Percentiles rank a stretch among this genome's conserved stretches.
Conservation (phyloP, 2,113 vertebrate genomes). For the Ailuropoda melanoleuca region DNA sequence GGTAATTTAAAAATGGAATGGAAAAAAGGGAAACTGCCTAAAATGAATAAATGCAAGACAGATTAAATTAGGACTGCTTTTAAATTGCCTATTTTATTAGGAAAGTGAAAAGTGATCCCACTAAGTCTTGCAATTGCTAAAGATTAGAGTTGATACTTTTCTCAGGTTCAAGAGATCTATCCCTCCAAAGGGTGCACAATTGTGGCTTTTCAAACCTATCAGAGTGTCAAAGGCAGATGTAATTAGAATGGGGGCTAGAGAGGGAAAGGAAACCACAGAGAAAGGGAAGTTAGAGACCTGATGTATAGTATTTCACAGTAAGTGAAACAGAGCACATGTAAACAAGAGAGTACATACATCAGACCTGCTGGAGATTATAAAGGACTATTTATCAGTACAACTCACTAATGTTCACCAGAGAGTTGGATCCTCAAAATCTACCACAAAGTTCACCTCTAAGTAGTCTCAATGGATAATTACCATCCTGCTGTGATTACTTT, state of each 20-base stretch:
- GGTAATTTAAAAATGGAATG: not conserved
- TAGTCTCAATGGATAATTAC: not conserved
- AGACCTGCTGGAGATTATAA: not conserved
- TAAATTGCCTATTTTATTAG: conserved; percentile 31
- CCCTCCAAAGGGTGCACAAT: not conserved
- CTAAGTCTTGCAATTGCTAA: conserved; percentile 42
- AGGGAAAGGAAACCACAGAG: conserved; percentile 71
- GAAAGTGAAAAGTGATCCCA: conserved; percentile 44
- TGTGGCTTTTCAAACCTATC: conserved; percentile 49
- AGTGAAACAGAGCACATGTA: conserved; percentile 68
- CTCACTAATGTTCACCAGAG: not conserved
- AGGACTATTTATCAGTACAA: not conserved
- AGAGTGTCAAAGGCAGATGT: conserved; percentile 51
- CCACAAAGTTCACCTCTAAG: not conserved
- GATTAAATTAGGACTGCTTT: not conserved
- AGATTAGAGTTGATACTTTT: conserved; percentile 22
- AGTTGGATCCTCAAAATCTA: not conserved
- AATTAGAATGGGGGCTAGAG: conserved; percentile 46
- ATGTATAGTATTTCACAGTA: conserved; percentile 73
- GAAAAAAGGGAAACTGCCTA: conserved; percentile 3
- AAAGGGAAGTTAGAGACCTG: conserved; percentile 72
- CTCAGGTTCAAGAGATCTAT: conserved; percentile 37
- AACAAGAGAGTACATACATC: conserved; percentile 34
- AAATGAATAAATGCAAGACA: conserved; percentile 16
- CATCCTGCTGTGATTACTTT: not conserved